Conservation (phyloP, 2,113 vertebrate genomes). For the Calonectris borealis region DNA sequence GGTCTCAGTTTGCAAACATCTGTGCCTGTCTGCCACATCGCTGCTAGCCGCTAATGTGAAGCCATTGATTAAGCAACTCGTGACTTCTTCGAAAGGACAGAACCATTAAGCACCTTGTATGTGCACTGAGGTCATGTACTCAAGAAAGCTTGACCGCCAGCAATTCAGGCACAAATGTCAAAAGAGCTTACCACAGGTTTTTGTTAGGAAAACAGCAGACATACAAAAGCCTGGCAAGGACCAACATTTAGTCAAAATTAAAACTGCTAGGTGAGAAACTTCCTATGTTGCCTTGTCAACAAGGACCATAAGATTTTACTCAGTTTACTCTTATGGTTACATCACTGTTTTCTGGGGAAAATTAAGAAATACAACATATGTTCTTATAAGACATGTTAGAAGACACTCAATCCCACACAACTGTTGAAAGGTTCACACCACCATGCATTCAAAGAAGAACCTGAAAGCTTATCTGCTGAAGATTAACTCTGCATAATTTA, state of each 20-base stretch:
- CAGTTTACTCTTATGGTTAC: not conserved
- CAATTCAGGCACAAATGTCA: not conserved
- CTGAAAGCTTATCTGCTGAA: not conserved
- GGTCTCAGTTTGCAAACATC: not conserved
- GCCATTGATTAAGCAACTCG: not conserved
- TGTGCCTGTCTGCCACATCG: not conserved
- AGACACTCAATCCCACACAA: not conserved
- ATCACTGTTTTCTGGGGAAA: not conserved
- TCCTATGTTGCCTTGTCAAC: not conserved
- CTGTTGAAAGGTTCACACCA: not conserved
- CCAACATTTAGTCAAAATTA: not conserved
- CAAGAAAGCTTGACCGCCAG: not conserved
- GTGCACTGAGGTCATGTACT: not conserved
- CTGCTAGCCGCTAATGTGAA: rapidly evolving
- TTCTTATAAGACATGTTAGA: not conserved
- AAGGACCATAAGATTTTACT: not conserved
- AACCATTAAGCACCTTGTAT: not conserved
- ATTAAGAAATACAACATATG: not conserved
- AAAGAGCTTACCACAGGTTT: not conserved
- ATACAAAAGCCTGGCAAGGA: not conserved
- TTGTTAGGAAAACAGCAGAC: not conserved
- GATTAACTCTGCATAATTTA: not conserved
- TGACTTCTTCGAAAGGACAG: not conserved
- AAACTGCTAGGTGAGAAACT: not conserved
- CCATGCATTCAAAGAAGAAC: not conserved